These are phyloP conservation scores for Pseudomyrmex pallidus DNA, from an alignment of 1,140 invertebrate species.

Conservation along the genomic window DNA sequence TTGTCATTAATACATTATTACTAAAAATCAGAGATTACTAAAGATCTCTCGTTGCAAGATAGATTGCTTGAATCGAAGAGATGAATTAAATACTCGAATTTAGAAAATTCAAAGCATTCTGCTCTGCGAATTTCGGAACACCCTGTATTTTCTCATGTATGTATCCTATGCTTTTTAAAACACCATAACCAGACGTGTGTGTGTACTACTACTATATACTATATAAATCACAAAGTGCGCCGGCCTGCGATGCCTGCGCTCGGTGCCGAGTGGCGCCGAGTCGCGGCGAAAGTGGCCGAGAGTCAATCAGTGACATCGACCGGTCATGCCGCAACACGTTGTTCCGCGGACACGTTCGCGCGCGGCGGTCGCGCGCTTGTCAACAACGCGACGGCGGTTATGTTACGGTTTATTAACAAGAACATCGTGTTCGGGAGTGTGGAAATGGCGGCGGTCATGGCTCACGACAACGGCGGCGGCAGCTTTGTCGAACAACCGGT, in stretches of 20 bases:
- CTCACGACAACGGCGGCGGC: not conserved
- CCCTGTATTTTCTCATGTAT: not conserved
- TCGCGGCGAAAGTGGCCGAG: constrained; percentile 35
- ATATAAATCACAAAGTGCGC: not conserved
- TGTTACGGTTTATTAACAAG: not conserved
- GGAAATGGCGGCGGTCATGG: constrained; percentile 26
- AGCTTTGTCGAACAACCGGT: constrained; percentile 12
- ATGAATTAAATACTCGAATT: no score
- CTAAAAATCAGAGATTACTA: no score
- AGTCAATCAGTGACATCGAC: constrained; percentile 40
- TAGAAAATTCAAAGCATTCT: no score
- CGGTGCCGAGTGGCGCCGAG: constrained; percentile 19
- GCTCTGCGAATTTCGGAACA: not conserved
- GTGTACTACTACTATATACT: no score
- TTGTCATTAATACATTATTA: no score
- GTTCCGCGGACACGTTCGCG: constrained; percentile 47
- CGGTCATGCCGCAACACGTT: constrained; percentile 49
- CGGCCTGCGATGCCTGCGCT: not conserved
- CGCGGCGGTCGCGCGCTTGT: constrained; percentile 1
- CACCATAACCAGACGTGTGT: no score
- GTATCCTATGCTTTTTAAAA: no score
- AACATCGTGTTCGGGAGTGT: constrained; percentile 6
- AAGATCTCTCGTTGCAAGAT: no score
- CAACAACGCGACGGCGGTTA: not conserved
- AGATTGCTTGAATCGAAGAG: no score